Base-by-base conservation (phyloP, 53 echinoderm and acorn worm species). In the Temnopleurus reevesii region DNA sequence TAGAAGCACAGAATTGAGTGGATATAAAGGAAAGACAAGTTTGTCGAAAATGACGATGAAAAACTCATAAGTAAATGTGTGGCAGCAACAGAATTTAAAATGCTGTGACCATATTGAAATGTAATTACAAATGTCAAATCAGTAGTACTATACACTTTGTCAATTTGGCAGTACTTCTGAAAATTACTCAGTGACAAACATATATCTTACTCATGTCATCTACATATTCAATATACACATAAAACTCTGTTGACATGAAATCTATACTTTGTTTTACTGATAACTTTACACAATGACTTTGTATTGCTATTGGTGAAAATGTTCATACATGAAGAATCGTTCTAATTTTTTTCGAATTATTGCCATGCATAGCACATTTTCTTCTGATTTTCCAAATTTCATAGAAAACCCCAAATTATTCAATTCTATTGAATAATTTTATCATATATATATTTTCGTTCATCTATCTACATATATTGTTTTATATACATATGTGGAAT, bases 331-430 rank as follows among this genome's bases (percentile, higher is more conserved):
- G 53, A 55, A 55, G 53, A 61, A 61, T 59, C 27, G 38, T 59
- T 85, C 86, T 85, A 59, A 24, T 38, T 85, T 45, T 43, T 45
- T 17, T 85, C 7, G 60, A 85, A 85, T 85, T 85, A 85, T 85
- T 85, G 86, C 86, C 84, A 85, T 85, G 86, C 86, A 85, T 85
- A 85, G 86, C 86, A 85, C 60, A 44, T 85, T 51, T 81, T 56
- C 86, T 21, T 85, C 86, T 45, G 59, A 55, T 83, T 56, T 83
- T 83, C 79, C 49, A 79, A 6, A 56, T 53, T 85, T 59, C 60
- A 57, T 85, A 85, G 43, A 85, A 85, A 85, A 85, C 59, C 71
- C 71, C 41, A 18, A 85, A 85, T 19, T 59, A 17, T 60, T 59
- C 86, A 85, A 27, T 79, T 19, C 59, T 45, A 45, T 61, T 36